Base-by-base conservation (phyloP, 1,140 invertebrate species). In the Drosophila sturtevanti region DNA sequence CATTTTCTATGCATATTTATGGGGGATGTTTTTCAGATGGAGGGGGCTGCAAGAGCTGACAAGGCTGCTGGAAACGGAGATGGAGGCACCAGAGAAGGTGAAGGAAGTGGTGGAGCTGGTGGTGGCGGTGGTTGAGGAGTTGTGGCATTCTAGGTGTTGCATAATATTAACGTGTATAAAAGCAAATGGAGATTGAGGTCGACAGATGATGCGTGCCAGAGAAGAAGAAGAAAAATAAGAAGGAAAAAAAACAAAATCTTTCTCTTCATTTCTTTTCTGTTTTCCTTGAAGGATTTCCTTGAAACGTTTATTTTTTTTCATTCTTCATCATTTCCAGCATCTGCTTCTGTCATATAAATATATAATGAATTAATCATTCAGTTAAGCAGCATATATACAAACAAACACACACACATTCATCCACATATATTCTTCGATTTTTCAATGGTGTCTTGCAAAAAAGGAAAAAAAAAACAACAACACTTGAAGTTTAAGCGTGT, bases 1-100 rank as follows among this genome's bases (percentile, higher is more conserved):
- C 84, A 87, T 87, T 87, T 87, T 79, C 84, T 68, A 87, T 87
- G 84, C 84, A 87, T 87, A 87, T 87, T 87, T 87, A 84, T 87
- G 81, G 72, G 56, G 69, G 66, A 54, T 41, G 75, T 70, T 52
- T 56, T 18, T 10, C 27, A 41, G n/a, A 5, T 37, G 63, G 37
- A 22, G 63, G 63, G 69, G 52, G 63, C 27, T 31, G 27, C 27
- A 6, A 31, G 27, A 31, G 3, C 27, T 31, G 27, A 31, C 27
- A 21, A 48, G 16, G 11, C 16, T 14, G 11, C 16, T 14, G 16
- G 1, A 35, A 4, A 34, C 9, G 41, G 41, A 48, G 16, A 31
- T 31, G 16, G 16, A 21, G 41, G 18, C 16, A 31, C 27, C 27
- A 31, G 27, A 31, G 24, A 24, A 24, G 4, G 1, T 2, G 1